These are phyloP conservation scores for Mareca strepera DNA, from an alignment of 2,797 vertebrate species.

Conservation along the genomic window DNA sequence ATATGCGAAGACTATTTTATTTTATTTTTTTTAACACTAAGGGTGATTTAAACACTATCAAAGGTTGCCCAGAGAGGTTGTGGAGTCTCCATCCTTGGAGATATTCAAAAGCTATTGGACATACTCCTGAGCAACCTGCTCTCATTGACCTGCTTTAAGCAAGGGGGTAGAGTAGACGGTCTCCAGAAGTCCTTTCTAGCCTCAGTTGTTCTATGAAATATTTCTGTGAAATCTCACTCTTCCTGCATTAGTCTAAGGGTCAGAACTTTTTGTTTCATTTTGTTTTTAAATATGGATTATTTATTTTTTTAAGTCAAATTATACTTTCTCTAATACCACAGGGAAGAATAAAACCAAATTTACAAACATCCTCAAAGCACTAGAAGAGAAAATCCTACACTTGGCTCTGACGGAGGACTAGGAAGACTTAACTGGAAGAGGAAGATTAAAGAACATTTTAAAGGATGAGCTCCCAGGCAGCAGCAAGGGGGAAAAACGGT, in stretches of 20 bases:
- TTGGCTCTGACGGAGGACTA: background rate
- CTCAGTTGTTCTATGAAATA: background rate
- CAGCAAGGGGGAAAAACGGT: background rate
- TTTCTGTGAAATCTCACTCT: background rate
- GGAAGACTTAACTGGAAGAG: background rate
- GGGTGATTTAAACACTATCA: background rate
- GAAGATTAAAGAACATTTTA: background rate
- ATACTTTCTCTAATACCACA: background rate
- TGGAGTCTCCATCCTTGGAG: background rate
- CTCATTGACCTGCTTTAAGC: background rate
- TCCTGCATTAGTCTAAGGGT: background rate
- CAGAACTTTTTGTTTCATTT: background rate
- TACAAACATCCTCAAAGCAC: background rate
- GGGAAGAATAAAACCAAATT: background rate
- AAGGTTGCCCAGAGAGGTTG: background rate
- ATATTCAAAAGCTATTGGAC: background rate
- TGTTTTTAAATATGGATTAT: background rate
- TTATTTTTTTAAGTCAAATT: background rate
- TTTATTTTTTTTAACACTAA: background rate
- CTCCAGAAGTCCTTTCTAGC: background rate
- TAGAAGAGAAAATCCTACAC: background rate
- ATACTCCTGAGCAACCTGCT: background rate
- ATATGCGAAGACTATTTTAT: background rate
- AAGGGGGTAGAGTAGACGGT: background rate
- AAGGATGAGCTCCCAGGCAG: background rate